Evolutionary conservation across 2,797 vertebrate species (phyloP).

Genomic region (Crocidura indochinensis): DNA sequence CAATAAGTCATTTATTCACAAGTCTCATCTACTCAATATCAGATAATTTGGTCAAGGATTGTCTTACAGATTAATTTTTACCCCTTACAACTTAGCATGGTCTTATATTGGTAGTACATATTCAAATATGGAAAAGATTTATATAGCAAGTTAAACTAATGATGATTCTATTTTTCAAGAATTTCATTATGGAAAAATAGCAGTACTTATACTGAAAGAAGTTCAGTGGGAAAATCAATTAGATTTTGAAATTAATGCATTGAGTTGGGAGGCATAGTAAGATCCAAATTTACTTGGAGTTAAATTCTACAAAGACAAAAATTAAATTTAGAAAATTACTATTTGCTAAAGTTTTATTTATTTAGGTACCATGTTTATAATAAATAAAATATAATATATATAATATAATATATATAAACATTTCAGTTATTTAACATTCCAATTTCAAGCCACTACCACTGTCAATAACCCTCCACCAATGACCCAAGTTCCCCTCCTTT

Average conservation of each 20-base stretch:
- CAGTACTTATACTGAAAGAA: not conserved
- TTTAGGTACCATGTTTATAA: no score
- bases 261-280: not conserved
- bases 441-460: no score
- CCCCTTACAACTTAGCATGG: not conserved
- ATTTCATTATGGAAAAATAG: not conserved
- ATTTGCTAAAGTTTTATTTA: not conserved
- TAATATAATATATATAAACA: no score
- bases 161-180: slow-evolving; percentile 17
- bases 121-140: not conserved
- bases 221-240: not conserved
- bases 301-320: slow-evolving; percentile 36
- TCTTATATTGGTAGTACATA: not conserved
- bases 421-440: no score
- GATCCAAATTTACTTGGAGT: not conserved
- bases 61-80: no score
- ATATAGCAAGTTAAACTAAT: not conserved
- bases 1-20: not conserved
- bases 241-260: not conserved
- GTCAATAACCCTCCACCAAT: no score
- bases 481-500: no score
- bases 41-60: not conserved
- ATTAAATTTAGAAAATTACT: not conserved
- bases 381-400: no score
- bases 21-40: not conserved